Percentiles rank a stretch among this genome's conserved stretches.
phyloP scores from a whole-genome alignment of 2,797 vertebrate genomes.

The Sebastes cheni region DNA sequence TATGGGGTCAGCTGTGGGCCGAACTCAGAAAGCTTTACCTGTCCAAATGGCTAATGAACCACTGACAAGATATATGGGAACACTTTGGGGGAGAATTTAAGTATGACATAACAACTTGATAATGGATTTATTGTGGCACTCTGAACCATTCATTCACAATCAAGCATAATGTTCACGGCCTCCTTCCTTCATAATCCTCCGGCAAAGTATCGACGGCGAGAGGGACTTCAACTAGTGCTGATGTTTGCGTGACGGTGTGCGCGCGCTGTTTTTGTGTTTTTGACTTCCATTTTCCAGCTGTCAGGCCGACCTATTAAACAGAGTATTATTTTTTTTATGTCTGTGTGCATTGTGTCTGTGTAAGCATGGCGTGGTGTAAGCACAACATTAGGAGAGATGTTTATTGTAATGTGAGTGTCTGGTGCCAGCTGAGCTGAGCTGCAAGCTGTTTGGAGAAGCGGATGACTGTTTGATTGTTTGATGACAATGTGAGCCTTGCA shows the following conservation, averaged over 20 bases:
- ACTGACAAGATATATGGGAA: conserved; percentile 78
- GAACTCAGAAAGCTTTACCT: conserved; percentile 78
- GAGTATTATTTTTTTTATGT: conserved; percentile 59
- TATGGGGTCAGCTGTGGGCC: conserved; percentile 75
- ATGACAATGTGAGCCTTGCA: conserved; percentile 79
- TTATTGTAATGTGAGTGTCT: conserved; percentile 78
- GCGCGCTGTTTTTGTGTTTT: conserved; percentile 5
- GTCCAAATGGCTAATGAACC: conserved; percentile 79
- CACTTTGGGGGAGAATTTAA: conserved; percentile 78
- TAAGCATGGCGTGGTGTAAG: conserved; percentile 68
- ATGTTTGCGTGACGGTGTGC: conserved; percentile 25
- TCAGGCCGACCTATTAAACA: conserved; percentile 74
- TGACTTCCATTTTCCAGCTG: conserved; percentile 72
- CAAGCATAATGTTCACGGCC: conserved; percentile 45
- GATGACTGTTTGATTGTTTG: conserved; percentile 82
- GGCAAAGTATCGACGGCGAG: conserved; percentile 19
- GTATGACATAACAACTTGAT: conserved; percentile 80
- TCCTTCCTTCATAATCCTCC: conserved; percentile 26
- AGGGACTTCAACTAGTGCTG: conserved; percentile 27
- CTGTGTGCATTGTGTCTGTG: conserved; percentile 67
- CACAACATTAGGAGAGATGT: conserved; percentile 74
- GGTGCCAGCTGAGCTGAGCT: conserved; percentile 80
- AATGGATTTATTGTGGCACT: conserved; percentile 77
- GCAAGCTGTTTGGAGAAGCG: conserved; percentile 77
- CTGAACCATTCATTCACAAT: conserved; percentile 69